Evolutionary conservation across 2,888 invertebrate genomes (phyloP).

Genomic region (Ochropleura plecta): DNA sequence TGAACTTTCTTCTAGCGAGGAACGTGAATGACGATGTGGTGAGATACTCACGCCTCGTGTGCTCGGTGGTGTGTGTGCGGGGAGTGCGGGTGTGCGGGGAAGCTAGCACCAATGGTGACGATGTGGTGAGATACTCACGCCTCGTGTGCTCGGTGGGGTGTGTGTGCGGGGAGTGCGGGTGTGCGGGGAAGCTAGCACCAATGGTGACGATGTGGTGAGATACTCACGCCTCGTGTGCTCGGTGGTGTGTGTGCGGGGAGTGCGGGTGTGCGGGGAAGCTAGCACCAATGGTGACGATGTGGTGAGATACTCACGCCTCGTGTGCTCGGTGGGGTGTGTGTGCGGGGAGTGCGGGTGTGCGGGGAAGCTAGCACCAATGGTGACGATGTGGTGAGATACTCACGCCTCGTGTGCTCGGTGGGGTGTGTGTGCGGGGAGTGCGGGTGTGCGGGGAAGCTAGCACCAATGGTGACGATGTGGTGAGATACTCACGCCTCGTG

Average conservation of each 20-base stretch:
- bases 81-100: slow-evolving; percentile 40
- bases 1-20: no score
- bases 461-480: no score
- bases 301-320: slow-evolving; percentile 18
- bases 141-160: slow-evolving; percentile 14
- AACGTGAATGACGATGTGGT: no score
- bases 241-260: slow-evolving; percentile 5
- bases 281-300: no score
- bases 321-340: slow-evolving; percentile 9
- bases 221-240: slow-evolving; percentile 27
- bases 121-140: slow-evolving; percentile 20
- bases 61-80: slow-evolving; percentile 14
- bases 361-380: no score
- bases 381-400: slow-evolving; percentile 11
- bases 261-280: slow-evolving; percentile 45
- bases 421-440: slow-evolving; percentile 19
- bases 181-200: no score
- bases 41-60: slow-evolving; percentile 17
- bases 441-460: slow-evolving; percentile 43
- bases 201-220: no score
- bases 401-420: slow-evolving; percentile 18
- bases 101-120: no score
- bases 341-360: slow-evolving; percentile 35
- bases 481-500: slow-evolving; percentile 17
- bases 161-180: slow-evolving; percentile 26